Conservation (phyloP, 2,888 invertebrate species). For the Hermodice carunculata region DNA sequence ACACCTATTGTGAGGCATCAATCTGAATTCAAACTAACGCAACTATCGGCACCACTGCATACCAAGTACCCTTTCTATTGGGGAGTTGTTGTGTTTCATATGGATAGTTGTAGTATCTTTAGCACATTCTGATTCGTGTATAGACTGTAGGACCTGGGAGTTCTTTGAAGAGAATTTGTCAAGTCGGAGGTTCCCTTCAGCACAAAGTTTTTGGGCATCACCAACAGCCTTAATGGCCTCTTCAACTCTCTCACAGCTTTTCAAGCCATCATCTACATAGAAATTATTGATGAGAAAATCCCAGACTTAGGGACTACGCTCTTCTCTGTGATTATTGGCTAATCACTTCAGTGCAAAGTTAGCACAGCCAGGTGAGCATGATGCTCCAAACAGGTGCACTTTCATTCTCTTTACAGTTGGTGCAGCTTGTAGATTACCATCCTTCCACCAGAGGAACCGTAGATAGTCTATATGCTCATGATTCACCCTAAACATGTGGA, state of each 20-base stretch:
- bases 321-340: no score
- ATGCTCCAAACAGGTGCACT: no score
- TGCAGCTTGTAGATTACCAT: no score
- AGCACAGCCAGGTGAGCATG: no score
- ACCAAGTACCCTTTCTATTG: constrained; percentile 7
- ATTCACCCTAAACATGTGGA: no score
- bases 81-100: not conserved
- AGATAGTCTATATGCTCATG: no score
- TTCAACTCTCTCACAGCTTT: not conserved
- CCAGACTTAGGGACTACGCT: no score
- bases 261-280: constrained; percentile 39
- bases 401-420: no score
- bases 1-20: not conserved
- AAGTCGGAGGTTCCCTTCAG: constrained; percentile 7
- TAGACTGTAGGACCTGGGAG: constrained; percentile 9
- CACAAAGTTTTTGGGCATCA: constrained; percentile 5
- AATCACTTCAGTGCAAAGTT: no score
- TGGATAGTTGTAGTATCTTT: not conserved
- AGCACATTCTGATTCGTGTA: constrained; percentile 4
- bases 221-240: constrained; percentile 2
- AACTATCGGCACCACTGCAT: not conserved
- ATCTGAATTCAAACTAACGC: constrained; percentile 6
- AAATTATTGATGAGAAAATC: constrained; percentile 8
- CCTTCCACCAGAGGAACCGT: no score
- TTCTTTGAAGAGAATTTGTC: constrained; percentile 22